Conservation (phyloP, 1,140 invertebrate species). For the Laupala kohalensis region DNA sequence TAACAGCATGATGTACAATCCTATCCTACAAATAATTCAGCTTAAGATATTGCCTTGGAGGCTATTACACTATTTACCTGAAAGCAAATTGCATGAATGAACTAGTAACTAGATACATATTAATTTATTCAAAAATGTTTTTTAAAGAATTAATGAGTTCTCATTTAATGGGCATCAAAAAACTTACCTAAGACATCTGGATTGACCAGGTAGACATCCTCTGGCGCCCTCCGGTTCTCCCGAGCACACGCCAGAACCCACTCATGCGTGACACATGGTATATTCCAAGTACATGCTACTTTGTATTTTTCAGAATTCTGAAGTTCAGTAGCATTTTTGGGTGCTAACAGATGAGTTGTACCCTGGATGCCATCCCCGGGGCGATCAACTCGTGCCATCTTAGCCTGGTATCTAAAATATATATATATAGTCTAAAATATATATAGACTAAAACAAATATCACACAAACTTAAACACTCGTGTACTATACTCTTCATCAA, state of each 20-base stretch:
- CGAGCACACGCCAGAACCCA: conserved; percentile 64
- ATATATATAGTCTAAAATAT: background rate
- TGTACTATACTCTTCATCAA: too few species aligned
- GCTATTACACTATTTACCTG: too few species aligned
- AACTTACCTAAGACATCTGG: background rate
- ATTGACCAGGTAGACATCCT: conserved; percentile 42
- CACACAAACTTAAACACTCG: too few species aligned
- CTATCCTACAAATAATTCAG: too few species aligned
- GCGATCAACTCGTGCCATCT: conserved; percentile 42
- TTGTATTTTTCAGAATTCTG: conserved; percentile 59
- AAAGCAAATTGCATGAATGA: too few species aligned
- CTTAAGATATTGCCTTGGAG: too few species aligned
- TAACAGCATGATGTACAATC: too few species aligned
- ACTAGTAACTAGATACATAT: too few species aligned
- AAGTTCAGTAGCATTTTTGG: conserved; percentile 31
- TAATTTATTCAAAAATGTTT: background rate
- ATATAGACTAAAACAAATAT: too few species aligned
- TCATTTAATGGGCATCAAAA: too few species aligned
- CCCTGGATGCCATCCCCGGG: conserved; percentile 27
- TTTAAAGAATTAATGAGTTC: background rate
- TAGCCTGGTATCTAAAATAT: conserved; percentile 37
- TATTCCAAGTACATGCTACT: conserved; percentile 70
- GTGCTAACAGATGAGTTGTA: conserved; percentile 58
- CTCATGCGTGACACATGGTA: conserved; percentile 55
- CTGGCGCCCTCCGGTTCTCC: conserved; percentile 35